These are phyloP conservation scores for Tiliacea aurago DNA, from an alignment of 2,888 invertebrate species.

Conservation along the genomic window DNA sequence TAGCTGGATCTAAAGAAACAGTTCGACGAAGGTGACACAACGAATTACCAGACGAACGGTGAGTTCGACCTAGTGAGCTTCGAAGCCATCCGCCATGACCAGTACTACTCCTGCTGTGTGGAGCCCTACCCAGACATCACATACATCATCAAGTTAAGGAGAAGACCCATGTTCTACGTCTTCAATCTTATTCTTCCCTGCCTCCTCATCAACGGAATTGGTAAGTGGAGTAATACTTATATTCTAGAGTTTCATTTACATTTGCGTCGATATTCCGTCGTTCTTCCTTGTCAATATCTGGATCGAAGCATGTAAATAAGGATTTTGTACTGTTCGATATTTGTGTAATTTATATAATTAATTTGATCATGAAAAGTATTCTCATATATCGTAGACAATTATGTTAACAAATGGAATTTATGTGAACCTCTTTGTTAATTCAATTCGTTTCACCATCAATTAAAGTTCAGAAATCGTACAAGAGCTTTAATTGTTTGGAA, in stretches of 20 bases:
- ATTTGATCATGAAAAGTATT: background rate
- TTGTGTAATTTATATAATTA: background rate
- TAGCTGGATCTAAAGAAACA: constrained; percentile 94
- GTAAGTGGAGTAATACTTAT: constrained; percentile 84
- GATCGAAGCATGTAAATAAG: background rate
- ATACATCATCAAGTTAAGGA: constrained; percentile 93
- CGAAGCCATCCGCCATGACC: constrained; percentile 93
- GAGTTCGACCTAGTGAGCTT: constrained; percentile 96
- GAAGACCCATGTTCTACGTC: constrained; percentile 96
- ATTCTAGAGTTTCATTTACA: background rate
- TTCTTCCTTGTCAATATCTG: background rate
- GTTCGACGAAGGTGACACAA: constrained; percentile 95
- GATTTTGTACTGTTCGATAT: background rate
- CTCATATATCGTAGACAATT: background rate
- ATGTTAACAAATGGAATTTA: background rate
- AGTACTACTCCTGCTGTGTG: constrained; percentile 95
- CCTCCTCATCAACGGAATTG: constrained; percentile 95
- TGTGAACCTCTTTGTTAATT: background rate
- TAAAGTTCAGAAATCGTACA: constrained; percentile 2
- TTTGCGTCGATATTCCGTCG: background rate
- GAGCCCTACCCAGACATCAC: constrained; percentile 96
- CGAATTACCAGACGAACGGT: constrained; percentile 97
- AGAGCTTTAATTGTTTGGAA: constrained; percentile 19
- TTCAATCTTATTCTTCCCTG: constrained; percentile 96
- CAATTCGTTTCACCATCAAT: background rate